Evolutionary conservation across 53 echinoderm and acorn worm genomes (phyloP).

Genomic region (Astropecten irregularis): DNA sequence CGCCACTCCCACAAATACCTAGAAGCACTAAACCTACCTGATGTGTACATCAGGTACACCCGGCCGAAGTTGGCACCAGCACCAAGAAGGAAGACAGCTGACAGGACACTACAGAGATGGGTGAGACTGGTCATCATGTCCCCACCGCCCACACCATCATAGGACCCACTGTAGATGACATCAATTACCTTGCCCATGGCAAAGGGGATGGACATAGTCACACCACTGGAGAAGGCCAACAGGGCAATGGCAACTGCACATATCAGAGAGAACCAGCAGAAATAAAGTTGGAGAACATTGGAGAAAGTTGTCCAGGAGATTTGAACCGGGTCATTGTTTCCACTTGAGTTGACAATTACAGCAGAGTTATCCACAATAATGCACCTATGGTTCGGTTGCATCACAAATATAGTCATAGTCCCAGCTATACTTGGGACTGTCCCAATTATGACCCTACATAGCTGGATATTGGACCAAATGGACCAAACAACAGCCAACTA

Average conservation of each 20-base stretch:
- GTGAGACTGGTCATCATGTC: constrained; percentile 80
- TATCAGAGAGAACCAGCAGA: not conserved
- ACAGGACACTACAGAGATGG: constrained; percentile 64
- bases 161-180: constrained; percentile 76
- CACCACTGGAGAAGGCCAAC: constrained; percentile 83
- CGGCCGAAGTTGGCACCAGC: constrained; percentile 91
- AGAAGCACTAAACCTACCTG: constrained; percentile 77
- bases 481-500: too few species aligned
- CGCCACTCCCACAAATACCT: too few species aligned
- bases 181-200: constrained; percentile 92
- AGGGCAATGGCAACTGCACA: constrained; percentile 44
- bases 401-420: too few species aligned
- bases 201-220: constrained; percentile 91
- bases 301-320: not conserved
- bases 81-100: constrained; percentile 77
- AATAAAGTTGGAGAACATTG: not conserved
- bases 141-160: constrained; percentile 31
- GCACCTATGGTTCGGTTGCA: too few species aligned
- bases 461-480: too few species aligned
- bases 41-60: constrained; percentile 88
- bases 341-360: too few species aligned
- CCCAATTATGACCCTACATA: too few species aligned
- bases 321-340: not conserved
- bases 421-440: too few species aligned
- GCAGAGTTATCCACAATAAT: too few species aligned